Percentiles rank a stretch among this genome's conserved stretches.
phyloP scores from a whole-genome alignment of 2,797 vertebrate genomes.

The Zalophus californianus region DNA sequence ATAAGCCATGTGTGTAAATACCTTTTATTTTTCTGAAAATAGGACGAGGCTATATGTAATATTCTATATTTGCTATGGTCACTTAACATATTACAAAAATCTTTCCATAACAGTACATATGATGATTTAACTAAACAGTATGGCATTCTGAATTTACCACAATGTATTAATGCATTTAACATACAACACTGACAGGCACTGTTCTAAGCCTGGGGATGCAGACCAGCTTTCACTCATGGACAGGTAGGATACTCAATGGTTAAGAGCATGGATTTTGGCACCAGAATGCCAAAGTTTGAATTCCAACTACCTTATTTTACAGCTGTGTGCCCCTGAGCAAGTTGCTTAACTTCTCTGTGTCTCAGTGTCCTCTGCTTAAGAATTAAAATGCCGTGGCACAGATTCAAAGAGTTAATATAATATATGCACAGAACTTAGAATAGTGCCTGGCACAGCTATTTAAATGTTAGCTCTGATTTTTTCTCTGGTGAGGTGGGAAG shows the following conservation, averaged over 20 bases:
- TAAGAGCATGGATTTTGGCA: neutral
- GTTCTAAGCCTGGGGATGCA: neutral
- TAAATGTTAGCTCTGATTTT: neutral
- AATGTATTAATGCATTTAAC: neutral
- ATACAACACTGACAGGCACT: neutral
- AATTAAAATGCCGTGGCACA: neutral
- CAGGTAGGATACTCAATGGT: neutral
- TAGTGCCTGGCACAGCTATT: neutral
- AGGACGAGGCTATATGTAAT: neutral
- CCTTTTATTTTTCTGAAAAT: neutral
- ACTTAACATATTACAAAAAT: neutral
- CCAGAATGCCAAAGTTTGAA: neutral
- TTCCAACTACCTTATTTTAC: neutral
- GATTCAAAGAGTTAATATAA: neutral
- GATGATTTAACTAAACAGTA: neutral
- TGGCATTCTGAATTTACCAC: neutral
- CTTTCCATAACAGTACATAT: neutral
- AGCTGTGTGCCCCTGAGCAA: neutral
- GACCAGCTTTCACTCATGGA: neutral
- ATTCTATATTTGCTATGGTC: neutral
- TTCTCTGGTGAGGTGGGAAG: slow-evolving; percentile 3
- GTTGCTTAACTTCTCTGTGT: neutral
- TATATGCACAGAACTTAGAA: neutral
- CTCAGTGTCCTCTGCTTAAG: neutral
- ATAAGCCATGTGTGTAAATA: neutral